Evolutionary conservation across 2,888 invertebrate genomes (phyloP).

Genomic region (Miltochrista miniata): DNA sequence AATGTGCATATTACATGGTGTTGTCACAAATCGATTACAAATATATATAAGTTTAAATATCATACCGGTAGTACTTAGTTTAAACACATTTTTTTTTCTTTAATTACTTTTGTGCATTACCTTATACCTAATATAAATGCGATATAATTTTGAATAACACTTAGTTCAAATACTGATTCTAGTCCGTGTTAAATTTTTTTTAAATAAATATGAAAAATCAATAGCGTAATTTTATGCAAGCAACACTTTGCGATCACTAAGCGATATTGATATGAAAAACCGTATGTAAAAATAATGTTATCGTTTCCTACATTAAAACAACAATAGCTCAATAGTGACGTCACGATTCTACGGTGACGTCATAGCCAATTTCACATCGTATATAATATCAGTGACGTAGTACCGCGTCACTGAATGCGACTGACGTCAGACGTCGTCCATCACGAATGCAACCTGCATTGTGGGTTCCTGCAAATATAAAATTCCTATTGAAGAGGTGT

Average conservation of each 20-base stretch:
- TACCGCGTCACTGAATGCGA: slow-evolving; percentile 47
- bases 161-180: slow-evolving; percentile 64
- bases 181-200: slow-evolving; percentile 36
- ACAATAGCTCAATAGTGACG: slow-evolving; percentile 49
- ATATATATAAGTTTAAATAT: slow-evolving; percentile 57
- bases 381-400: slow-evolving; percentile 26
- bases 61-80: slow-evolving; percentile 60
- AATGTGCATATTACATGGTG: slow-evolving; percentile 74
- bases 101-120: slow-evolving; percentile 76
- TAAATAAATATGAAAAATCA: slow-evolving; percentile 24
- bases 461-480: slow-evolving; percentile 68
- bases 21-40: slow-evolving; percentile 61
- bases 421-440: slow-evolving; percentile 78
- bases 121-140: slow-evolving; percentile 62
- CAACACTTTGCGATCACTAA: slow-evolving; percentile 52
- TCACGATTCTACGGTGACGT: slow-evolving; percentile 3
- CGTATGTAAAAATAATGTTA: slow-evolving; percentile 53
- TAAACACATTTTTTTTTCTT: slow-evolving; percentile 54
- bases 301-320: slow-evolving; percentile 52
- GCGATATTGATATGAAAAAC: slow-evolving; percentile 67
- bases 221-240: slow-evolving; percentile 54
- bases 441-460: slow-evolving; percentile 81
- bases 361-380: slow-evolving; percentile 43
- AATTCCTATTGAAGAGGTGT: not conserved
- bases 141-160: slow-evolving; percentile 54